Evolutionary conservation across 2,888 invertebrate species (phyloP).

Genomic region (Nesidiocoris tenuis): DNA sequence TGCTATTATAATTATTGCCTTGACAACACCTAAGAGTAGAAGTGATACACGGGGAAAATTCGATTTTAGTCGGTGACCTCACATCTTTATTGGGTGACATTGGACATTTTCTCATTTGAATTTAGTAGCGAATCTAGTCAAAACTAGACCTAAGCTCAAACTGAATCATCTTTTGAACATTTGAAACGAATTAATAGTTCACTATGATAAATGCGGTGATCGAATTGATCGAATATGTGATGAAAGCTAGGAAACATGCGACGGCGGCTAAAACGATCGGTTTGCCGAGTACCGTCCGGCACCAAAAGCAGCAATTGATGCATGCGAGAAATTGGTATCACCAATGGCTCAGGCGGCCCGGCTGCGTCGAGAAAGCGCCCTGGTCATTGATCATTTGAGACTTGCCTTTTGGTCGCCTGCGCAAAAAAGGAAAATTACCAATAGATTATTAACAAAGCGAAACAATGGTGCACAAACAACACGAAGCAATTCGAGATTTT

Average conservation of each 20-base stretch:
- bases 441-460: no score
- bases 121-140: no score
- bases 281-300: neutral
- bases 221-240: constrained; percentile 17
- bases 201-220: constrained; percentile 6
- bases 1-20: neutral
- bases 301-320: neutral
- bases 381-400: constrained; percentile 3
- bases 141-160: no score
- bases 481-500: no score
- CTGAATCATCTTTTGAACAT: no score
- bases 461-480: no score
- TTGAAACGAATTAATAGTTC: constrained; percentile 22
- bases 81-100: no score
- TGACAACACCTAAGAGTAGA: no score
- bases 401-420: constrained; percentile 4
- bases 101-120: no score
- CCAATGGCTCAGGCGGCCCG: constrained; percentile 22
- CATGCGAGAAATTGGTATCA: constrained; percentile 1
- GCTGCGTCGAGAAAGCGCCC: constrained; percentile 6
- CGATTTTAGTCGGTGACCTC: no score
- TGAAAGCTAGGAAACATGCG: constrained; percentile 14
- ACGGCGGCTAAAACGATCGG: constrained; percentile 9
- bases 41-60: no score
- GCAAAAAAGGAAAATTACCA: no score